These are phyloP conservation scores for Cheilosia soror DNA, from an alignment of 2,888 invertebrate genomes.

Conservation along the genomic window DNA sequence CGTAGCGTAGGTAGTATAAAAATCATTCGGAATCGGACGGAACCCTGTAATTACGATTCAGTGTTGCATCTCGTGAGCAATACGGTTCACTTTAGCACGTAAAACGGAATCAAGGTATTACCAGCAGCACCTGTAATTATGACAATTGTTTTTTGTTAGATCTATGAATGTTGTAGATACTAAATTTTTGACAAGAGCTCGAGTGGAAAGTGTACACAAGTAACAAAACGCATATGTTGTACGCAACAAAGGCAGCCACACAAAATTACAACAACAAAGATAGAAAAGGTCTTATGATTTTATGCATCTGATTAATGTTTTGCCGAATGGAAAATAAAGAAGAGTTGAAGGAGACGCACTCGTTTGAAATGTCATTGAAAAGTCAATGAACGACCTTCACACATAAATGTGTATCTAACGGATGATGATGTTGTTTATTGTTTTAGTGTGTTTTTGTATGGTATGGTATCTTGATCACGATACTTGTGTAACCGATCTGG, in stretches of 20 bases:
- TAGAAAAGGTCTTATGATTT: background rate
- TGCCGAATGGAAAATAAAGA: conserved; percentile 16
- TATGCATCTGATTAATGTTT: conserved; percentile 38
- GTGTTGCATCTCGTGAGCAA: conserved; percentile 57
- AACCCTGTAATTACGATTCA: conserved; percentile 56
- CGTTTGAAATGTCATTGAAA: conserved; percentile 54
- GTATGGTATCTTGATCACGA: background rate
- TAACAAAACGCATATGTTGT: conserved; percentile 10
- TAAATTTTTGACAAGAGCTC: conserved; percentile 43
- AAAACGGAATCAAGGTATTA: conserved; percentile 57
- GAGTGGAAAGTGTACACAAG: conserved; percentile 43
- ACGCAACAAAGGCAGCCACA: background rate
- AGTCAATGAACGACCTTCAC: conserved; percentile 66
- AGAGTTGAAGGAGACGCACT: conserved; percentile 15
- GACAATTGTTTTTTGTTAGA: conserved; percentile 24
- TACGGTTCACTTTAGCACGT: conserved; percentile 32
- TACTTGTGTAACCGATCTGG: background rate
- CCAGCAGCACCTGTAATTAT: conserved; percentile 44
- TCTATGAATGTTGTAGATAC: conserved; percentile 24
- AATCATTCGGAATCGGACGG: conserved; percentile 2
- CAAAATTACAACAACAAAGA: too few relatives aligned
- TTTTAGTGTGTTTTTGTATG: background rate
- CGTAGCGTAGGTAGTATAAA: too few relatives aligned
- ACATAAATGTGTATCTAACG: conserved; percentile 27
- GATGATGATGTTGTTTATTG: background rate